These are phyloP conservation scores for Montifringilla adamsi DNA, from an alignment of 2,113 vertebrate species.

Conservation along the genomic window DNA sequence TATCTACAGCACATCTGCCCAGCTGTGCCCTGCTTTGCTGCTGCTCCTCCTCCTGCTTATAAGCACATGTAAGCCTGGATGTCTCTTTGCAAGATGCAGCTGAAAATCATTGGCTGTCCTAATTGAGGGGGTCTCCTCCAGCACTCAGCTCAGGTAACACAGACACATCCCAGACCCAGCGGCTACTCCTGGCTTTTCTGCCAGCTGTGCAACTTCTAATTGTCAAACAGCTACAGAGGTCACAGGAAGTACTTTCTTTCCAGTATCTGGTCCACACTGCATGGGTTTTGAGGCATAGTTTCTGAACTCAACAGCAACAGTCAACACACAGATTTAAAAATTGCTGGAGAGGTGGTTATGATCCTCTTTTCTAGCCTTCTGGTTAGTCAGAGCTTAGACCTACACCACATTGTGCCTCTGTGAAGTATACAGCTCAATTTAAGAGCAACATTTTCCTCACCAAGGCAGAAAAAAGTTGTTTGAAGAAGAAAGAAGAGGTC, in stretches of 20 bases:
- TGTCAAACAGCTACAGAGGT: background rate
- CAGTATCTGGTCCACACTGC: background rate
- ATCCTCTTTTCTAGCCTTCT: background rate
- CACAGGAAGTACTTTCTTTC: background rate
- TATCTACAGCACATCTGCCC: background rate
- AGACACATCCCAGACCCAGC: background rate
- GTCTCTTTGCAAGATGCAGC: background rate
- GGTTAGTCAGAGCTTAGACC: background rate
- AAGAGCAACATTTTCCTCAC: background rate
- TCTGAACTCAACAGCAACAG: background rate
- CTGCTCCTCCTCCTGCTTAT: background rate
- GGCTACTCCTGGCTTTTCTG: background rate
- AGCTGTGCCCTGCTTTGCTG: background rate
- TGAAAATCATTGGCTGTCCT: background rate
- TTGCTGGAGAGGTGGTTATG: background rate
- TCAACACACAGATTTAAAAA: background rate
- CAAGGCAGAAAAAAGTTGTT: background rate
- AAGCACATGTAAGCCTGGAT: background rate
- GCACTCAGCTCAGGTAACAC: background rate
- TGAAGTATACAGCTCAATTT: background rate
- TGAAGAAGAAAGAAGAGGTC: background rate
- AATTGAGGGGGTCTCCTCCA: background rate
- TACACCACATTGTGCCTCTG: fast-evolving
- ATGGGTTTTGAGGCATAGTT: background rate
- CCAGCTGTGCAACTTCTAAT: background rate